Percentiles rank a stretch among this genome's conserved stretches.
Evolutionary conservation across 2,888 invertebrate species (phyloP).

Genomic region (Agrilus mali): DNA sequence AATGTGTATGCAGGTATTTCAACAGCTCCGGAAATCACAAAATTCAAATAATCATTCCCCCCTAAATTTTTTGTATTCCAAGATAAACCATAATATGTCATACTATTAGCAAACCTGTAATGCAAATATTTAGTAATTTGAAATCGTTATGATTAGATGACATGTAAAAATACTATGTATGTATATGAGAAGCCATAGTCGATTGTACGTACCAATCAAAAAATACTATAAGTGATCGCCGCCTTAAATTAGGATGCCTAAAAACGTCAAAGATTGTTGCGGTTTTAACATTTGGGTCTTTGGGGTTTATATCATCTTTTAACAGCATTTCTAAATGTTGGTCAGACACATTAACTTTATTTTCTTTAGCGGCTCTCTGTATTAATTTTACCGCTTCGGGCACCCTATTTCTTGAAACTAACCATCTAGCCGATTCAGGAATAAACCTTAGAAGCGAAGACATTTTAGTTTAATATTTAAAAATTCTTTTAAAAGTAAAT

Average conservation of each 20-base stretch:
- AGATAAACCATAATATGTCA: constrained; percentile 66
- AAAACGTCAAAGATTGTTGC: constrained; percentile 47
- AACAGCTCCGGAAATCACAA: constrained; percentile 59
- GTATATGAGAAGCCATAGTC: no score
- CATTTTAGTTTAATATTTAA: neutral
- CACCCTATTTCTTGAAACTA: constrained; percentile 48
- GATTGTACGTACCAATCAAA: constrained; percentile 50
- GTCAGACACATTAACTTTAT: constrained; percentile 43
- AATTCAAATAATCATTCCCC: constrained; percentile 60
- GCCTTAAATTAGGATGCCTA: constrained; percentile 49
- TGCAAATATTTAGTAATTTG: constrained; percentile 24
- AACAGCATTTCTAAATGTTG: constrained; percentile 42
- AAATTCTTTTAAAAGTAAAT: neutral
- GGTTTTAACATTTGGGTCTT: constrained; percentile 24
- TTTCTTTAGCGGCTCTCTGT: constrained; percentile 50
- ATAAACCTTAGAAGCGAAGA: constrained; percentile 36
- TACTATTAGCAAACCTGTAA: constrained; percentile 65
- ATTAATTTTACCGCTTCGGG: constrained; percentile 50
- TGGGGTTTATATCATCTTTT: constrained; percentile 32
- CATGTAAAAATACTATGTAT: neutral
- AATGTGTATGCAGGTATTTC: constrained; percentile 63
- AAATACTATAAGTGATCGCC: constrained; percentile 54
- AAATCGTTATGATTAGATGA: neutral
- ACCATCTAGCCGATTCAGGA: constrained; percentile 64
- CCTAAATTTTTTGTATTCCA: constrained; percentile 62